These are phyloP conservation scores for Drosophila fungiperda DNA, from an alignment of 2,888 invertebrate genomes.

Conservation along the genomic window DNA sequence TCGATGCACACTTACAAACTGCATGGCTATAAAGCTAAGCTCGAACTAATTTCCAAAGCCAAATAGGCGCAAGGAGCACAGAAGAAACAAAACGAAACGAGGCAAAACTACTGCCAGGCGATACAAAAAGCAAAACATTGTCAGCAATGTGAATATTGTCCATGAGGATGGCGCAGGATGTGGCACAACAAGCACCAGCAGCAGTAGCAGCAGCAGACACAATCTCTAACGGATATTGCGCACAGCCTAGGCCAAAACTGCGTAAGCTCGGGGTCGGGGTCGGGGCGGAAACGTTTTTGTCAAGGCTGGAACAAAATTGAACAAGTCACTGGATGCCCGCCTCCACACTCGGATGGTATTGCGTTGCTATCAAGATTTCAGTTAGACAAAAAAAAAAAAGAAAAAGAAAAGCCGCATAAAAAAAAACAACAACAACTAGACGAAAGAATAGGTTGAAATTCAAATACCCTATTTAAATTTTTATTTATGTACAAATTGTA, in stretches of 20 bases:
- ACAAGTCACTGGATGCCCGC: constrained; percentile 32
- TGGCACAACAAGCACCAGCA: constrained; percentile 22
- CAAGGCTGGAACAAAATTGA: constrained; percentile 40
- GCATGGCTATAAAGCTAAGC: constrained; percentile 57
- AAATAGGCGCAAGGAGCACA: constrained; percentile 33
- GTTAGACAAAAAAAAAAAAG: constrained; percentile 46
- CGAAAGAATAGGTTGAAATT: neutral
- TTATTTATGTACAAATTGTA: neutral
- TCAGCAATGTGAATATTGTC: constrained; percentile 37
- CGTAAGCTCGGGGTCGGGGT: neutral
- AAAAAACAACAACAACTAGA: neutral
- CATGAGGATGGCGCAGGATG: constrained; percentile 42
- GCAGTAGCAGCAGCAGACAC: constrained; percentile 11
- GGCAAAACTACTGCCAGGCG: constrained; percentile 20
- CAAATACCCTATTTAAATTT: constrained; percentile 20
- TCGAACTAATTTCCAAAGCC: constrained; percentile 66
- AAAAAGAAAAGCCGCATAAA: constrained; percentile 20
- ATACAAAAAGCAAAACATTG: constrained; percentile 48
- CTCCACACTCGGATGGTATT: constrained; percentile 52
- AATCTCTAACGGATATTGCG: constrained; percentile 29
- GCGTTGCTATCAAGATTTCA: constrained; percentile 62
- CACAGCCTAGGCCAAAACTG: constrained; percentile 6
- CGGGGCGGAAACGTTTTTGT: neutral
- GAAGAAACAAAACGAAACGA: constrained; percentile 37
- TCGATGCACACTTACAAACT: constrained; percentile 37